Conservation (phyloP, 2,888 invertebrate species). For the Troilus luridus region DNA sequence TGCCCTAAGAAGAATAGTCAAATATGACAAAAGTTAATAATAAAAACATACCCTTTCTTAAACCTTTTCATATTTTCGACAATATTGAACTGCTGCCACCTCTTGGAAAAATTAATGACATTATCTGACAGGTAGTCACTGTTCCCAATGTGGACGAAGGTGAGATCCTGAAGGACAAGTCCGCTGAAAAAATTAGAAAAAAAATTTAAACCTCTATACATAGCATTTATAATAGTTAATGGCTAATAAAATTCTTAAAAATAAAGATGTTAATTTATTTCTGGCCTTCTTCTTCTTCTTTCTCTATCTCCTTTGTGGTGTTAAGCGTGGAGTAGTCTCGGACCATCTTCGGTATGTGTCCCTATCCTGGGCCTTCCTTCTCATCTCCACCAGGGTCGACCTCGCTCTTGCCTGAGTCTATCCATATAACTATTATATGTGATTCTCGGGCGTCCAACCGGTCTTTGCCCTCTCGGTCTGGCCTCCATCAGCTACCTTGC, state of each 20-base stretch:
- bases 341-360: too few species aligned
- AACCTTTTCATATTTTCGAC: slow-evolving; percentile 98
- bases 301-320: too few species aligned
- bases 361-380: too few species aligned
- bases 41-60: slow-evolving; percentile 87
- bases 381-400: too few species aligned
- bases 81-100: slow-evolving; percentile 99
- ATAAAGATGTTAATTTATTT: too few species aligned
- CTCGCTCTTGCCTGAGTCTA: too few species aligned
- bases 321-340: too few species aligned
- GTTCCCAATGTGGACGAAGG: slow-evolving; percentile 98
- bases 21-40: background rate
- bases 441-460: too few species aligned
- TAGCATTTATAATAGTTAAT: background rate
- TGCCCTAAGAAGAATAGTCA: background rate
- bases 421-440: too few species aligned
- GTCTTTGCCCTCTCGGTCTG: too few species aligned
- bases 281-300: too few species aligned
- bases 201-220: background rate
- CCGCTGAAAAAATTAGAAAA: slow-evolving; percentile 77
- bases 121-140: slow-evolving; percentile 89
- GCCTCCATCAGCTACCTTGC: too few species aligned
- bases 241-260: background rate
- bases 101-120: slow-evolving; percentile 94
- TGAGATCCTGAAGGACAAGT: slow-evolving; percentile 97